Conservation (phyloP, 1,140 invertebrate genomes). For the Philotrypesis tridentata region DNA sequence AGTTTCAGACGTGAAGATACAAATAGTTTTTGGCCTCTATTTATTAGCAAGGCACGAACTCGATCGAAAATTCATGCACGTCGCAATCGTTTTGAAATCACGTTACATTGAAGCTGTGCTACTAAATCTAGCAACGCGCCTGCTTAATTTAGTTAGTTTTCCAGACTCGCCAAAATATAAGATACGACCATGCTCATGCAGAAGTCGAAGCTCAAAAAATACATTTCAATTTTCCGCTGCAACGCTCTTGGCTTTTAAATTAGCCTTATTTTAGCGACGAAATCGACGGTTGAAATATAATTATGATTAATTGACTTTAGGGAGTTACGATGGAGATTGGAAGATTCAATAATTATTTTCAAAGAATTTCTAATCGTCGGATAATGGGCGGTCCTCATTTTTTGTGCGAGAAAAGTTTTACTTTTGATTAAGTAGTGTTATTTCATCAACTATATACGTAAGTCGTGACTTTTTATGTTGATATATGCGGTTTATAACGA, state of each 20-base stretch:
- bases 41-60: neutral
- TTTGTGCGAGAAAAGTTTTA: neutral
- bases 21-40: no score
- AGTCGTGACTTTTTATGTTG: neutral
- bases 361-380: conserved; percentile 47
- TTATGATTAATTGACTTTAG: conserved; percentile 16
- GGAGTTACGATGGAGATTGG: neutral
- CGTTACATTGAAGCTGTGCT: conserved; percentile 50
- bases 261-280: neutral
- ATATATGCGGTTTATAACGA: neutral
- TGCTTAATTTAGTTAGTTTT: neutral
- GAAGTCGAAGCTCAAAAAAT: neutral
- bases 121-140: neutral
- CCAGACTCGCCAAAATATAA: neutral
- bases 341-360: neutral
- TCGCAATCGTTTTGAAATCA: conserved; percentile 54
- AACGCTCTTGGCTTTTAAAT: neutral
- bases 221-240: neutral
- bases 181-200: neutral
- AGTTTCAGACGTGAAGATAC: no score
- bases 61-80: conserved; percentile 19
- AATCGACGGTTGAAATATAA: neutral
- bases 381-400: neutral
- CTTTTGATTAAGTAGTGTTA: conserved; percentile 16
- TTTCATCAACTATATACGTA: neutral